Base-by-base conservation (phyloP, 2,888 invertebrate species). In the Pterostichus madidus region DNA sequence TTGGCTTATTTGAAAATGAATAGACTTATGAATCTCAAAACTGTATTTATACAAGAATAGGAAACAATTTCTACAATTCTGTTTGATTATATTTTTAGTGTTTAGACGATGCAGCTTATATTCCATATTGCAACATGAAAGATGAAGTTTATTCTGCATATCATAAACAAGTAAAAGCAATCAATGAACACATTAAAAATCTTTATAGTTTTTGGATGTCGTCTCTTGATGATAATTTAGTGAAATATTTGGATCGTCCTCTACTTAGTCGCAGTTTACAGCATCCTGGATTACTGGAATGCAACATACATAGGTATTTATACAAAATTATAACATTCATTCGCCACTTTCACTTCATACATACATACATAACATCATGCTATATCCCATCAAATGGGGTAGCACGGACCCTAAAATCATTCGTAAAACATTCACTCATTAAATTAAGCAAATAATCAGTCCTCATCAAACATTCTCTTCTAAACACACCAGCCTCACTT, bases 231-330 rank as follows among this genome's bases (percentile, higher is more conserved):
- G 92, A 93, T 73, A 93, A 93, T 88, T 91, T 93, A 73, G 89
- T 90, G 0, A 88, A 89, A 0, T 92, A 92, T 59, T 89, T 96
- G 31, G 94, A 96, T 86, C 92, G 93, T 59, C 94, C 95, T 0
- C 90, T 98, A 80, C 94, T 98, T 93, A 90, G 93, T 84, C 93
- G 93, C 84, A 95, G 95, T 87, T 88, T 89, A 15, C 90, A 90
- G 4, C 92, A 92, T 79, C 92, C 93, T 15, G 95, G 95, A 0
- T 90, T 95, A 68, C 88, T 97, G 84, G 95, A 96, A 88, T 94
- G 94, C 88, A 97, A 97, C 88, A 95, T 97, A 85, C 96, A 97
- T 88, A 92, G 93, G 94, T 94, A 88, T 89, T 15, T 90, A 49
- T 11, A 76, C 53, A n/a, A 17, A 8, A 56, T 10, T 24, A 24